Conservation (phyloP, 2,797 vertebrate species). For the Acipenser ruthenus region DNA sequence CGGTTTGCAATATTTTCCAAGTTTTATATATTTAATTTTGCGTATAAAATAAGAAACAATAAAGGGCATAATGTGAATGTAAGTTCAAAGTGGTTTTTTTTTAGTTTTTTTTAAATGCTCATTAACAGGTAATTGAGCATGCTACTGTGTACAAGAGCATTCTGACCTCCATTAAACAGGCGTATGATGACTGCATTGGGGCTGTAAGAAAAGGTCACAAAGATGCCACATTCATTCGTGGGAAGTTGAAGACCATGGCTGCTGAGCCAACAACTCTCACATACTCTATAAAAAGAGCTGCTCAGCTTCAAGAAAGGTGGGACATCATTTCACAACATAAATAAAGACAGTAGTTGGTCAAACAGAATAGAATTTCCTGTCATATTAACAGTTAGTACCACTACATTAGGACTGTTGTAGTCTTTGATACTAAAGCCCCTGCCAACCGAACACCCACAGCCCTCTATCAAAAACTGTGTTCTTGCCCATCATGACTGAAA, state of each 20-base stretch:
- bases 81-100: neutral
- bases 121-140: conserved; percentile 52
- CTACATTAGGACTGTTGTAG: too few species aligned
- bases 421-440: too few species aligned
- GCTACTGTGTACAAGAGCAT: conserved; percentile 49
- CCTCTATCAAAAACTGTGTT: too few species aligned
- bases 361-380: neutral
- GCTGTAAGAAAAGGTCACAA: conserved; percentile 42
- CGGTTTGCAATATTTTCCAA: neutral
- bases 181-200: conserved; percentile 57
- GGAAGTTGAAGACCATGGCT: conserved; percentile 42
- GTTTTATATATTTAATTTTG: neutral
- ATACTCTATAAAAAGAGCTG: conserved; percentile 44
- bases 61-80: neutral
- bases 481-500: too few species aligned
- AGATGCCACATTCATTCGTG: conserved; percentile 30
- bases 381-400: too few species aligned
- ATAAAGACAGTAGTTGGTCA: neutral
- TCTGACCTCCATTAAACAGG: conserved; percentile 58
- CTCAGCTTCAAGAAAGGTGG: conserved; percentile 57
- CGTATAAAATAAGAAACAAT: conserved; percentile 18
- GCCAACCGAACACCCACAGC: too few species aligned
- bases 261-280: conserved; percentile 40
- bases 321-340: conserved; percentile 12
- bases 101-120: neutral